Percentiles rank a stretch among this genome's conserved stretches.
Conservation (phyloP, 2,888 invertebrate genomes). For the Rotaria magnacalcarata region DNA sequence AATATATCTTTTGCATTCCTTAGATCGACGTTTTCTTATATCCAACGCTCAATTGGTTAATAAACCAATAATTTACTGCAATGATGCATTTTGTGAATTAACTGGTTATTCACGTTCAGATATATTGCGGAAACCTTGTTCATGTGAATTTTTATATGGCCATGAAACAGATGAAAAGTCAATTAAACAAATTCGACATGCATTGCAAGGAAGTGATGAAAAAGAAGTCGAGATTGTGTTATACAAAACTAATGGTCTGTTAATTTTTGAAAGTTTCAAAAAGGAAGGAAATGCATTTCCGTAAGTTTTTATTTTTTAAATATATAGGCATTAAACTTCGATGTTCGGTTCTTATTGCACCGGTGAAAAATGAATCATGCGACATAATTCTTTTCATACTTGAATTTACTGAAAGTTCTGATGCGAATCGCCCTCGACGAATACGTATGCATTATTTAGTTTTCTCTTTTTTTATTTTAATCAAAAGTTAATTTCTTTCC, state of each 20-base stretch:
- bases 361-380: conserved; percentile 74
- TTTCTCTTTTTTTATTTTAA: neutral
- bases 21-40: conserved; percentile 77
- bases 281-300: conserved; percentile 47
- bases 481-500: neutral
- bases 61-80: conserved; percentile 76
- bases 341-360: conserved; percentile 75
- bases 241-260: conserved; percentile 74
- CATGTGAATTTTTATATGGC: conserved; percentile 75
- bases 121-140: conserved; percentile 74
- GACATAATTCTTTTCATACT: conserved; percentile 76
- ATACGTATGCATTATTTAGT: neutral
- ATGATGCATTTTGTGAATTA: conserved; percentile 75
- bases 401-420: conserved; percentile 67
- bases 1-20: conserved; percentile 46
- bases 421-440: neutral
- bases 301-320: conserved; percentile 48
- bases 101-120: conserved; percentile 73
- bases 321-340: conserved; percentile 71
- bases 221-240: conserved; percentile 75
- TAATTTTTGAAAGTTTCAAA: neutral
- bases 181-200: conserved; percentile 69
- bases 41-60: conserved; percentile 70
- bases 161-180: conserved; percentile 72
- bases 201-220: conserved; percentile 70